These are phyloP conservation scores for Halichoeres trimaculatus DNA, from an alignment of 2,113 vertebrate genomes.

Conservation along the genomic window DNA sequence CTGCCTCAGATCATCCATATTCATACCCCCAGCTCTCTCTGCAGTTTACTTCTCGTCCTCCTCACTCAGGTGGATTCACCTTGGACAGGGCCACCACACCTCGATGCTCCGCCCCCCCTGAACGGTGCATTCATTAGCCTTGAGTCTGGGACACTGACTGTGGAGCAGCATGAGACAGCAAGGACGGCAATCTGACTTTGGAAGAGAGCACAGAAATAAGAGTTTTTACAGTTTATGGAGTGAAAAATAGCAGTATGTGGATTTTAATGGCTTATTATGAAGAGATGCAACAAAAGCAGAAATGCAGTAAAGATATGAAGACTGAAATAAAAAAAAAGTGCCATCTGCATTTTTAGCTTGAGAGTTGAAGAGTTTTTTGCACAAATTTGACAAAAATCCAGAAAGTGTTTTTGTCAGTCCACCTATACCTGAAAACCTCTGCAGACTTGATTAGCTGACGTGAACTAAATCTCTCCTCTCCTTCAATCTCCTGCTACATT, in stretches of 20 bases:
- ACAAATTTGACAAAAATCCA: neutral
- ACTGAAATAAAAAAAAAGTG: neutral
- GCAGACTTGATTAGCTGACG: neutral
- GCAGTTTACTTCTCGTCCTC: constrained; percentile 32
- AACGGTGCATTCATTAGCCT: constrained; percentile 55
- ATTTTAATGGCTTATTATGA: neutral
- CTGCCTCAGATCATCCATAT: constrained; percentile 57
- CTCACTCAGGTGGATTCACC: constrained; percentile 64
- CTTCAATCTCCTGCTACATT: constrained; percentile 28
- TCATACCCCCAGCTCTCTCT: constrained; percentile 48
- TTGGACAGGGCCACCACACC: constrained; percentile 49
- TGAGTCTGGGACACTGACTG: constrained; percentile 27
- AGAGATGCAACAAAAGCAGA: constrained; percentile 12
- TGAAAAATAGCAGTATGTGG: neutral
- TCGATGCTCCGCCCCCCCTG: constrained; percentile 10
- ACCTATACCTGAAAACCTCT: constrained; percentile 1
- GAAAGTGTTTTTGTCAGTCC: neutral
- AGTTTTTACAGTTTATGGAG: no score
- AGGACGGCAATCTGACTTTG: constrained; percentile 22
- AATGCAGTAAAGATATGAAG: no score
- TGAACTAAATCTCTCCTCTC: constrained; percentile 6
- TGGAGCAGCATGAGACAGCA: constrained; percentile 32
- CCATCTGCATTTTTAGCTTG: constrained; percentile 15
- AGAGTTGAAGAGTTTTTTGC: constrained; percentile 1
- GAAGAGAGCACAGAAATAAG: constrained; percentile 2